A percentile compares a stretch with the other conserved stretches of the same genome.
phyloP scores from a whole-genome alignment of 64 coral and sea anemone genomes.

The Montipora efflorescens region DNA sequence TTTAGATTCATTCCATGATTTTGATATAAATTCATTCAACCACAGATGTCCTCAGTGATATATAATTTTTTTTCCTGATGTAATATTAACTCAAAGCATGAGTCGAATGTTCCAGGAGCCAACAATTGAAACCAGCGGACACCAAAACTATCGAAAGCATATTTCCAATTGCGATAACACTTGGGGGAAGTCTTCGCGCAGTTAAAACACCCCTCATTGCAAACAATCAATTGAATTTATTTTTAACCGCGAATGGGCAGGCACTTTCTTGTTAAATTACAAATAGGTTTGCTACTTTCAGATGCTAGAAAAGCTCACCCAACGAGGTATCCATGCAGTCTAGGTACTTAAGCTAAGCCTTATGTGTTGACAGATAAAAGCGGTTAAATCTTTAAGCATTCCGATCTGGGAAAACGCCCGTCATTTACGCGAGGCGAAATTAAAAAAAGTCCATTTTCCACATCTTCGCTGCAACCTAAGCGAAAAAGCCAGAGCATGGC shows the following conservation, averaged over 20 bases:
- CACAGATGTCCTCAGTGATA: no score
- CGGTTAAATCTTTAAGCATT: neutral
- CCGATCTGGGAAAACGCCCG: neutral
- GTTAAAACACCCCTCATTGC: neutral
- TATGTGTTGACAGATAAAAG: slow-evolving; percentile 22
- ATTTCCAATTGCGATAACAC: neutral
- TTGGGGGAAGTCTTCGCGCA: neutral
- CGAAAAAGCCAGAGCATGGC: no score
- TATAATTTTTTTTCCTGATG: no score
- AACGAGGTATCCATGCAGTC: neutral
- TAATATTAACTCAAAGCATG: neutral
- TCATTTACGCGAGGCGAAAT: neutral
- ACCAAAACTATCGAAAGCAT: neutral
- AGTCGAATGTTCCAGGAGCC: neutral
- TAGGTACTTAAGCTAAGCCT: neutral
- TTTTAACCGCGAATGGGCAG: neutral
- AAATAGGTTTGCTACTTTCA: neutral
- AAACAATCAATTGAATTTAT: slow-evolving; percentile 9
- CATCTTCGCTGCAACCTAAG: no score
- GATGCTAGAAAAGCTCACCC: neutral
- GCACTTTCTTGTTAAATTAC: neutral
- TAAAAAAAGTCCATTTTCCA: no score
- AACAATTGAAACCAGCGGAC: neutral
- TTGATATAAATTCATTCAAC: no score
- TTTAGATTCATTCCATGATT: no score